A percentile compares a stretch with the other conserved stretches of the same genome.
phyloP scores from a whole-genome alignment of 92 coral and sea anemone species.

The Scolanthus callimorphus region DNA sequence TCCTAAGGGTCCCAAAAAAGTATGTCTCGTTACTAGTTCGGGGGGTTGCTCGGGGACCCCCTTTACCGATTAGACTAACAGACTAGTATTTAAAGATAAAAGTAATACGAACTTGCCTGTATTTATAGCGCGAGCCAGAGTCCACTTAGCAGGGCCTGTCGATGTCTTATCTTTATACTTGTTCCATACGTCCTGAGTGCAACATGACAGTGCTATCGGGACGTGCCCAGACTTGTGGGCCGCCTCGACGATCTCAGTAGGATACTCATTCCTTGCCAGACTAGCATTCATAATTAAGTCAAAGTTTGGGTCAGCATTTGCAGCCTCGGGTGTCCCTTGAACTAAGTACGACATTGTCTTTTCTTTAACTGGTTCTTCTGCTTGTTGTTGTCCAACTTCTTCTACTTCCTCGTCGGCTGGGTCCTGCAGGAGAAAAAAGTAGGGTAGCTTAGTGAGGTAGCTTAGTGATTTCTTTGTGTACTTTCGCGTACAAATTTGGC shows the following conservation, averaged over 20 bases:
- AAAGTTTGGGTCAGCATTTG: conserved; percentile 17
- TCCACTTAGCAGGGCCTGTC: conserved; percentile 36
- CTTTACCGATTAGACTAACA: no score
- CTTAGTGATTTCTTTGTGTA: no score
- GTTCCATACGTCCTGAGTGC: conserved; percentile 38
- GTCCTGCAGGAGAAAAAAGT: background rate
- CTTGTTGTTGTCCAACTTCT: background rate
- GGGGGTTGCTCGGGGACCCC: no score
- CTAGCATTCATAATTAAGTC: conserved; percentile 53
- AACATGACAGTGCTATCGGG: conserved; percentile 11
- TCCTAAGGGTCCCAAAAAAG: no score
- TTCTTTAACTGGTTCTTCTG: background rate
- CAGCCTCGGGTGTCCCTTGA: background rate
- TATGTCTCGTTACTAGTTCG: no score
- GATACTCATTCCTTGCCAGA: conserved; percentile 56
- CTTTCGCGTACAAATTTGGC: no score
- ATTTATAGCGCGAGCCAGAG: conserved; percentile 64
- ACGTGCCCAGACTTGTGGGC: conserved; percentile 15
- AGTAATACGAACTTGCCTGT: conserved; percentile 16
- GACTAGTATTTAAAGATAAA: no score
- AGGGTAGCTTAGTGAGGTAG: no score
- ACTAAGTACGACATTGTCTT: background rate
- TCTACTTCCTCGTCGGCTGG: background rate
- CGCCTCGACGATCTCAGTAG: conserved; percentile 17
- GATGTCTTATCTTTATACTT: conserved; percentile 37